A percentile compares a stretch with the other conserved stretches of the same genome.
These are phyloP conservation scores for Corythaixoides concolor DNA, from an alignment of 2,113 vertebrate species.

Conservation along the genomic window DNA sequence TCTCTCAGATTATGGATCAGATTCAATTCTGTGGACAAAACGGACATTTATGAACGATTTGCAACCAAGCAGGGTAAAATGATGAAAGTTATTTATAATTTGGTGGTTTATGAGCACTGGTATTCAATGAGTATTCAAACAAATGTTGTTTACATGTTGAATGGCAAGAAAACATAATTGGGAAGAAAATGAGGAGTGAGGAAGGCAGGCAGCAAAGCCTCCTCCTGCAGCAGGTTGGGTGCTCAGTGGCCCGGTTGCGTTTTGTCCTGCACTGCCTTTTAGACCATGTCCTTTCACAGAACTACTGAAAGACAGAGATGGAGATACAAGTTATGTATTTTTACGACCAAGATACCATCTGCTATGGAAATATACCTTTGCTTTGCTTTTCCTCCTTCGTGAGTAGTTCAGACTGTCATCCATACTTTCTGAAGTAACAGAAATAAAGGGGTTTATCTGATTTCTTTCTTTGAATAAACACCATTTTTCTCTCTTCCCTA, in stretches of 20 bases:
- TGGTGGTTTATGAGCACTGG: not conserved
- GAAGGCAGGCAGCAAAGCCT: not conserved
- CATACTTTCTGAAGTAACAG: not conserved
- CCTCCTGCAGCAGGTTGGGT: not conserved
- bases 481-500: not conserved
- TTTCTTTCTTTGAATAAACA: not conserved
- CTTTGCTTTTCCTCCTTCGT: not conserved
- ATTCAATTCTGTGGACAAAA: not conserved
- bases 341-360: not conserved
- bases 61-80: not conserved
- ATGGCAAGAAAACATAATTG: not conserved
- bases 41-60: not conserved
- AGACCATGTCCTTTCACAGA: not conserved
- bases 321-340: not conserved
- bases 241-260: not conserved
- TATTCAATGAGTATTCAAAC: not conserved
- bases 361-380: not conserved
- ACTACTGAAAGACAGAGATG: not conserved
- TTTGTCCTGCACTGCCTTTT: not conserved
- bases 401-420: not conserved
- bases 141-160: not conserved
- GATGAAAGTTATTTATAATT: not conserved
- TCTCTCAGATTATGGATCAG: not conserved
- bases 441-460: not conserved
- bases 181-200: not conserved